These are phyloP conservation scores for Stigmatopora argus DNA, from an alignment of 2,113 vertebrate genomes.

Conservation along the genomic window DNA sequence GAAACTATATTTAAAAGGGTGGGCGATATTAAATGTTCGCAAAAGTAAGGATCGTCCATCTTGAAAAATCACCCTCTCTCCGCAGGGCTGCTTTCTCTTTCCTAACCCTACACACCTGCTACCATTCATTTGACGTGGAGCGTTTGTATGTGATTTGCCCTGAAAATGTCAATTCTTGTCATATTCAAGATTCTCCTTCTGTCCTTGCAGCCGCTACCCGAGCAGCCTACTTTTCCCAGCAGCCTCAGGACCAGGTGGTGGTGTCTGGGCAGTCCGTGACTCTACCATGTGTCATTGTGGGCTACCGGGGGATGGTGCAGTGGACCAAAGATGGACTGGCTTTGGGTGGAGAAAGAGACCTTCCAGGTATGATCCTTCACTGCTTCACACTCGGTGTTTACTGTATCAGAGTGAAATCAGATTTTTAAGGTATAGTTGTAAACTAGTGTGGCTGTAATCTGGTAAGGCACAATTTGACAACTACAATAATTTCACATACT, in stretches of 20 bases:
- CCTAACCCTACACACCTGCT: constrained; percentile 15
- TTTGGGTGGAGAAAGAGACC: constrained; percentile 82
- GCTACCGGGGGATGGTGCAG: constrained; percentile 85
- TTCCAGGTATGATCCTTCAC: constrained; percentile 72
- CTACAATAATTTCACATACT: too few relatives aligned
- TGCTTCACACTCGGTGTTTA: neutral
- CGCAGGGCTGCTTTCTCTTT: constrained; percentile 24
- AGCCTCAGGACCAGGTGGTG: constrained; percentile 82
- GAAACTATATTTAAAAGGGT: constrained; percentile 25
- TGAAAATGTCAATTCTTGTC: constrained; percentile 16
- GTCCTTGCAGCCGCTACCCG: constrained; percentile 56
- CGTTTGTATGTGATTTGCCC: neutral
- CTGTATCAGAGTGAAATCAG: neutral
- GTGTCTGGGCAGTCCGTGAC: constrained; percentile 79
- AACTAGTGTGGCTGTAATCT: neutral
- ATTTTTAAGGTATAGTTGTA: neutral
- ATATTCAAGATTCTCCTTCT: constrained; percentile 16
- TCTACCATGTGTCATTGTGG: constrained; percentile 80
- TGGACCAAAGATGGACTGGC: constrained; percentile 92
- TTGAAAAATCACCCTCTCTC: neutral
- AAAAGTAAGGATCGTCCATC: constrained; percentile 23
- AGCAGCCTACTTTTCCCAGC: constrained; percentile 83
- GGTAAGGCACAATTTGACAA: too few relatives aligned
- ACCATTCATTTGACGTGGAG: constrained; percentile 10
- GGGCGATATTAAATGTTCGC: constrained; percentile 36